A percentile compares a stretch with the other conserved stretches of the same genome.
phyloP scores from a whole-genome alignment of 2,797 vertebrate genomes.

The Sebastes wilsoni region DNA sequence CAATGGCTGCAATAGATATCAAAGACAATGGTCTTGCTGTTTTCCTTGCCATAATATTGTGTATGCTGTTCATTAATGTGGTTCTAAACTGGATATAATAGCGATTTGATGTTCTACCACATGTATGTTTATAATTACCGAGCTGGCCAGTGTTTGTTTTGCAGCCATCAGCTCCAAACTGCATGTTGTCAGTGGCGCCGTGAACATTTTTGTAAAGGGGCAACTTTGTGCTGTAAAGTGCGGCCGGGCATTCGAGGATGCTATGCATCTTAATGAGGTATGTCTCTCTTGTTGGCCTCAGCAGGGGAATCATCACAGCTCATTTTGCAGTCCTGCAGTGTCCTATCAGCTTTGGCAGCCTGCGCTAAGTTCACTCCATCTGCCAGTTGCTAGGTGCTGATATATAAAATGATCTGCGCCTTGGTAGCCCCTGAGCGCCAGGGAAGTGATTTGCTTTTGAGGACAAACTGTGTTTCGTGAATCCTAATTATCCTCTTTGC shows the following conservation, averaged over 20 bases:
- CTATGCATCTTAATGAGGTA: slow-evolving; percentile 80
- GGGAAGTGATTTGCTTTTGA: slow-evolving; percentile 84
- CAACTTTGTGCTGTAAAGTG: slow-evolving; percentile 64
- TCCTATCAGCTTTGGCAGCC: slow-evolving; percentile 81
- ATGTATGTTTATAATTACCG: slow-evolving; percentile 9
- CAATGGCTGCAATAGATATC: slow-evolving; percentile 20
- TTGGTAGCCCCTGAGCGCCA: slow-evolving; percentile 80
- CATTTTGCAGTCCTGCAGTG: slow-evolving; percentile 81
- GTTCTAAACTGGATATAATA: not conserved
- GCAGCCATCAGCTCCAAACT: slow-evolving; percentile 9
- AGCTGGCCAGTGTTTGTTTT: slow-evolving; percentile 31
- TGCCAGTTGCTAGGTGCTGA: slow-evolving; percentile 86
- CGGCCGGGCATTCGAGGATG: slow-evolving; percentile 64
- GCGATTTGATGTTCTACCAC: not conserved
- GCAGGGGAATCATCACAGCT: slow-evolving; percentile 79
- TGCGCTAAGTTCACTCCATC: slow-evolving; percentile 81
- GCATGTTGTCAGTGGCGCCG: slow-evolving; percentile 32
- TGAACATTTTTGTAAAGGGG: slow-evolving; percentile 47
- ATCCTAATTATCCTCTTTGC: slow-evolving; percentile 84
- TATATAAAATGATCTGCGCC: slow-evolving; percentile 86
- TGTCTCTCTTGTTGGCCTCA: slow-evolving; percentile 78
- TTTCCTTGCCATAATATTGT: not conserved
- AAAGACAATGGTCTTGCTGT: not conserved
- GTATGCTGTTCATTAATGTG: not conserved
- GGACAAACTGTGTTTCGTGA: slow-evolving; percentile 83